A percentile compares a stretch with the other conserved stretches of the same genome.
These are phyloP conservation scores for Drosophila nigromelanica DNA, from an alignment of 1,140 invertebrate species.

Conservation along the genomic window DNA sequence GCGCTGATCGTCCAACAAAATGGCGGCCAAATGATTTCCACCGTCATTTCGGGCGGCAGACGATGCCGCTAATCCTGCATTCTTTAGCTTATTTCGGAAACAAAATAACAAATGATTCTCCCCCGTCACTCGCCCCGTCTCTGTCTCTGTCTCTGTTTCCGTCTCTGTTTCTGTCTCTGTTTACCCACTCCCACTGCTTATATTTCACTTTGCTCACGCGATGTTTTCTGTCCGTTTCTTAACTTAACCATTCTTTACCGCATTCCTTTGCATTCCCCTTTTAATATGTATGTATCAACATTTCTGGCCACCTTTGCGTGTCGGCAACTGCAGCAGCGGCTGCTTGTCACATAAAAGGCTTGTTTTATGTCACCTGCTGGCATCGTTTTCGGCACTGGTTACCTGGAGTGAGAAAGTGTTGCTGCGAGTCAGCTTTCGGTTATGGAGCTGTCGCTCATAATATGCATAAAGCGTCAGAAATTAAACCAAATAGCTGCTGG, in stretches of 20 bases:
- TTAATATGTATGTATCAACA: neutral
- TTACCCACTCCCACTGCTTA: conserved; percentile 4
- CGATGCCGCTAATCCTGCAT: conserved; percentile 64
- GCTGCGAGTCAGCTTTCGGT: conserved; percentile 3
- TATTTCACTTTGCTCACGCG: conserved; percentile 58
- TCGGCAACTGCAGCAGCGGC: conserved; percentile 69
- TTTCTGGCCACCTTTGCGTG: conserved; percentile 59
- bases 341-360: conserved; percentile 72
- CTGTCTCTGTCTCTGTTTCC: no score
- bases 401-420: neutral
- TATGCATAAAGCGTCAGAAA: conserved; percentile 62
- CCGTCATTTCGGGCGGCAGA: conserved; percentile 55
- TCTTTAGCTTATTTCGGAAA: conserved; percentile 63
- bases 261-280: conserved; percentile 35
- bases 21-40: conserved; percentile 70
- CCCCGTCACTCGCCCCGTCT: neutral
- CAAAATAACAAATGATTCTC: conserved; percentile 75
- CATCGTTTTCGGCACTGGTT: conserved; percentile 17
- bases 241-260: conserved; percentile 36
- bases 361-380: conserved; percentile 74
- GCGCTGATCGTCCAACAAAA: conserved; percentile 43
- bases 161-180: neutral
- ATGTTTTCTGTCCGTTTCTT: conserved; percentile 37
- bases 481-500: conserved; percentile 43
- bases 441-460: conserved; percentile 49